phyloP scores from a whole-genome alignment of 2,797 vertebrate genomes.

The Myotis vivesi region DNA sequence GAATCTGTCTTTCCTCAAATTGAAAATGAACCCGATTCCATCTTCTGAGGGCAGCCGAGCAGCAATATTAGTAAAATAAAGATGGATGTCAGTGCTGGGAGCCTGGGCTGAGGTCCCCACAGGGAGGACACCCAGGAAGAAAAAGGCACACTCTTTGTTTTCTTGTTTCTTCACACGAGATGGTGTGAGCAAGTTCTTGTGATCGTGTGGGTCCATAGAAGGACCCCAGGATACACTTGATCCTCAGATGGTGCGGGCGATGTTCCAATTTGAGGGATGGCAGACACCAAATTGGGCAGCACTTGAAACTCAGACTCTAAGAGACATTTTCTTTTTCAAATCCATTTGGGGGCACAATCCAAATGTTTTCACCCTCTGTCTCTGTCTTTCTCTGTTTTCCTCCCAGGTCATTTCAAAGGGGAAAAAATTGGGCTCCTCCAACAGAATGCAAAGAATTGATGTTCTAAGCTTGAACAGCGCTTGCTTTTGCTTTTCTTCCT shows the following conservation, averaged over 20 bases:
- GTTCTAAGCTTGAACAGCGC: background rate
- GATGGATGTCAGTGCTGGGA: background rate
- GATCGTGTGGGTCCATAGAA: background rate
- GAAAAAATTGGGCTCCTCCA: background rate
- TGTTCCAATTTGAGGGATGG: background rate
- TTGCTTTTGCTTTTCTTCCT: background rate
- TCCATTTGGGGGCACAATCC: background rate
- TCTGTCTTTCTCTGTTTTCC: background rate
- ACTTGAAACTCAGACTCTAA: background rate
- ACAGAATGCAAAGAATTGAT: background rate
- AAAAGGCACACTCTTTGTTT: background rate
- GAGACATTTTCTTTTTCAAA: slow-evolving; percentile 4
- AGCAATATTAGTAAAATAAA: slow-evolving; percentile 11
- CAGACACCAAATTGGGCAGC: background rate
- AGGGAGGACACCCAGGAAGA: background rate
- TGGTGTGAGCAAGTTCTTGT: background rate
- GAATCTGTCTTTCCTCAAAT: background rate
- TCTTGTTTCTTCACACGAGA: background rate
- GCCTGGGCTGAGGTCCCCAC: background rate
- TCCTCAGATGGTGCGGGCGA: accelerated
- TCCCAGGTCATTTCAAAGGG: background rate
- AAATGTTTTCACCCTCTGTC: background rate
- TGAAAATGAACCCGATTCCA: background rate
- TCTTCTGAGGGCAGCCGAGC: background rate
- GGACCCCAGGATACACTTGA: background rate